Percentiles rank a stretch among this genome's conserved stretches.
Evolutionary conservation across 2,888 invertebrate species (phyloP).

Genomic region (Griposia aprilina): DNA sequence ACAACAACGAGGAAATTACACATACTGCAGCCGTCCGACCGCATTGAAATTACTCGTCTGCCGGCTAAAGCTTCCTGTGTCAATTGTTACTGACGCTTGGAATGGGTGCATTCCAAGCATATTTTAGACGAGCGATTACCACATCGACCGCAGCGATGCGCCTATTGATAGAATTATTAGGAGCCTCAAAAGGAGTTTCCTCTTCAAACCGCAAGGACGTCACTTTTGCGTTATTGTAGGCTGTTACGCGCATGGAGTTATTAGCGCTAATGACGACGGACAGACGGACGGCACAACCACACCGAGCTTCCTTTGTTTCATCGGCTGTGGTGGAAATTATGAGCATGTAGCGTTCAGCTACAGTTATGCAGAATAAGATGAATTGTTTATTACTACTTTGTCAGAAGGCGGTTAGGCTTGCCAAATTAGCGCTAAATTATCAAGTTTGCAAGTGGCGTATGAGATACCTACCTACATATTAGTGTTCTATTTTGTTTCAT

Average conservation of each 20-base stretch:
- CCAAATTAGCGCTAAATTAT: background rate
- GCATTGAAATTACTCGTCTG: slow-evolving; percentile 66
- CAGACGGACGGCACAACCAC: slow-evolving; percentile 74
- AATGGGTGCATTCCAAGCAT: slow-evolving; percentile 78
- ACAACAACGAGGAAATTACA: slow-evolving; percentile 61
- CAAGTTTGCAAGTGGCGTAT: background rate
- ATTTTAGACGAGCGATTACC: slow-evolving; percentile 80
- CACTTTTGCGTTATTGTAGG: slow-evolving; percentile 77
- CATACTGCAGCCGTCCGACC: slow-evolving; percentile 59
- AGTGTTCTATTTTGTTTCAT: background rate
- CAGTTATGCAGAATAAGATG: slow-evolving; percentile 42
- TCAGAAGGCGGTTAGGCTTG: slow-evolving; percentile 11
- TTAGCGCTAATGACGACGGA: slow-evolving; percentile 86
- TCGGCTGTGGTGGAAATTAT: slow-evolving; percentile 56
- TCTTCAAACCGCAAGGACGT: slow-evolving; percentile 83
- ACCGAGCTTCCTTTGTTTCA: slow-evolving; percentile 80
- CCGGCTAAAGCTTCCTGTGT: slow-evolving; percentile 73
- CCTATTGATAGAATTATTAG: slow-evolving; percentile 88
- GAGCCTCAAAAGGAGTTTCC: slow-evolving; percentile 78
- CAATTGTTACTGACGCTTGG: slow-evolving; percentile 72
- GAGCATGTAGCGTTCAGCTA: slow-evolving; percentile 28
- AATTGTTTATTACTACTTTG: slow-evolving; percentile 29
- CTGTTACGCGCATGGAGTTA: slow-evolving; percentile 84
- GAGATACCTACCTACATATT: background rate
- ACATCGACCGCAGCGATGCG: slow-evolving; percentile 83